Evolutionary conservation across 2,113 vertebrate species (phyloP), one percentile per base, ranked within the genome.

Genomic region (Nerophis ophidion): DNA sequence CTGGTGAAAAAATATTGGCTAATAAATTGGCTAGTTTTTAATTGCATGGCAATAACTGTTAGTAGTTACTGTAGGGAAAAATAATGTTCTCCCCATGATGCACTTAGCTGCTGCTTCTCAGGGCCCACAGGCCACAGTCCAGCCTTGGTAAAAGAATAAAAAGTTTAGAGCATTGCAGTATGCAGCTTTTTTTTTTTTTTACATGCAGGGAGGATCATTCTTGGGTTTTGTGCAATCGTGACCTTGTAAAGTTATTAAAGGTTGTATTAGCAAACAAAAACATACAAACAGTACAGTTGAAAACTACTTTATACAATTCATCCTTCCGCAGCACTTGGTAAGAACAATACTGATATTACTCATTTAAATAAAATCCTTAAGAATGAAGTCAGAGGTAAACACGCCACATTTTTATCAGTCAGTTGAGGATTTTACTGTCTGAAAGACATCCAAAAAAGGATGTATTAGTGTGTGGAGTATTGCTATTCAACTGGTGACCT

Each of bases 1-100:
- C 83, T 71, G 84, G 88, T 90, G 88, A 86, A 90, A 92, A 91
- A 87, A 84, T 58, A 13, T 60, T 61, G 33, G 73, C 50, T 83
- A 66, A 80, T 71, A 77, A 80, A 82, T 72, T 75, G 63, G 51
- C 58, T 60, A 54, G 26, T 65, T 69, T 85, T 82, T 85, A 84
- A 79, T 85, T 83, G 75, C 69, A 63, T 70, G 66, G 40, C 12
- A 11, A 44, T 4, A 44, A 44, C 40, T 44, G 10, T 44, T 44
- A 44, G 11, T 9, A 44, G 40, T 44, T 44, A 44, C 40, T 12
- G 40, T 12, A 44, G 11, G 40, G 40, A 11, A 44, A 44, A 68
- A 64, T 49, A 71, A 69, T 63, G 64, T 45, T 54, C 33, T 49
- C 48, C 64, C 62, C 57, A 44, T 8, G 16, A 49, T 8, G 16